These are phyloP conservation scores for Aratinga solstitialis DNA, from an alignment of 2,797 vertebrate species.

Conservation along the genomic window DNA sequence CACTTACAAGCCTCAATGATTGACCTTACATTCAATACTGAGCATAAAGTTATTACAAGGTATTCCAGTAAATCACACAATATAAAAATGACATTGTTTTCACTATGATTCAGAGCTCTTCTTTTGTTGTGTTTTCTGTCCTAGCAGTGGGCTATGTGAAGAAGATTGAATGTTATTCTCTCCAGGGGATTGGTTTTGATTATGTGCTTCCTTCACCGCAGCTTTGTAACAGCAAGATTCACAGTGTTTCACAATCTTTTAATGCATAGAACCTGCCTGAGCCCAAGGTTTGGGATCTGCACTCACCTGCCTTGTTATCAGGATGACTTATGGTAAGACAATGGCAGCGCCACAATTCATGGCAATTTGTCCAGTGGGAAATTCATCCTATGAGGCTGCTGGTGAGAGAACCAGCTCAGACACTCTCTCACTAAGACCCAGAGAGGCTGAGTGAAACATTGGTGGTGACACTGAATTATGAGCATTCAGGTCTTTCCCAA, in stretches of 20 bases:
- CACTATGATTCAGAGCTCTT: neutral
- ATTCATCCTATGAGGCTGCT: neutral
- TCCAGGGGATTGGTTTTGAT: slow-evolving; percentile 5
- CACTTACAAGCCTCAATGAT: neutral
- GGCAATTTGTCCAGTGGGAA: neutral
- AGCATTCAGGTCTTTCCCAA: neutral
- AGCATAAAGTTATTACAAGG: neutral
- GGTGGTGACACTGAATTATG: neutral
- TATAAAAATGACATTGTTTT: neutral
- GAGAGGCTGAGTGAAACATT: neutral
- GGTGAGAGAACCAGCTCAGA: neutral
- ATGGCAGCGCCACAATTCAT: neutral
- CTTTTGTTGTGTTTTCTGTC: neutral
- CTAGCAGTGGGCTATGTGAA: neutral
- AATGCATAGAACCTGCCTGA: neutral
- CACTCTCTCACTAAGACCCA: neutral
- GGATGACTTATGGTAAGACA: neutral
- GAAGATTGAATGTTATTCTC: neutral
- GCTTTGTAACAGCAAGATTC: neutral
- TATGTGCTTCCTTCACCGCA: neutral
- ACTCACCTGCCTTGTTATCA: neutral
- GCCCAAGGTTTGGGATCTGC: neutral
- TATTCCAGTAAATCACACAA: neutral
- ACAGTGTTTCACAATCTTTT: neutral
- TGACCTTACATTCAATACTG: neutral